Percentiles rank a stretch among this genome's conserved stretches.
Evolutionary conservation across 2,797 vertebrate species (phyloP).

Genomic region (Scolopax rusticola): DNA sequence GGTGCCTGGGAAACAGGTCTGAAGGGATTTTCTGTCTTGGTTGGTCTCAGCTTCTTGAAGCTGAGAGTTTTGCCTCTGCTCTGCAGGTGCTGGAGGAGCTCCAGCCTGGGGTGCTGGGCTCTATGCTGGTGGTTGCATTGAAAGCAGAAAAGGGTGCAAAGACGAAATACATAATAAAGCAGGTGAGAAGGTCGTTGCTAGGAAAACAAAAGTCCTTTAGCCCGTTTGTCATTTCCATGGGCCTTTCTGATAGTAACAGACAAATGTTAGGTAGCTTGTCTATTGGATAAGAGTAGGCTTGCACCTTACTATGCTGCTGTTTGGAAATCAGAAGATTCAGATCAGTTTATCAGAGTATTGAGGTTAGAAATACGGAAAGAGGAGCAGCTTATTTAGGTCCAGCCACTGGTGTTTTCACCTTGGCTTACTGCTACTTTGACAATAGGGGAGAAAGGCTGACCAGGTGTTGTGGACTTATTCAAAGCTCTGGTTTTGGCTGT

Average conservation of each 20-base stretch:
- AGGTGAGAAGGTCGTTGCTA: constrained; percentile 65
- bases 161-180: constrained; percentile 57
- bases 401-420: neutral
- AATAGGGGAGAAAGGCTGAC: neutral
- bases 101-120: constrained; percentile 64
- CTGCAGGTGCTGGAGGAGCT: constrained; percentile 66
- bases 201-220: neutral
- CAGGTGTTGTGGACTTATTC: rapidly evolving
- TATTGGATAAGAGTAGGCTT: rapidly evolving
- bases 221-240: neutral
- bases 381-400: neutral
- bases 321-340: neutral
- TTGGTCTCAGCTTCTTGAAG: rapidly evolving
- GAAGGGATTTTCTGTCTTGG: neutral
- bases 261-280: neutral
- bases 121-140: constrained; percentile 45
- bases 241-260: rapidly evolving
- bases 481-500: neutral
- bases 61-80: neutral
- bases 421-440: neutral
- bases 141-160: neutral
- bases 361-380: neutral
- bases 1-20: rapidly evolving
- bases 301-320: neutral
- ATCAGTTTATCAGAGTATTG: neutral